phyloP scores from a whole-genome alignment of 2,113 vertebrate genomes.

The Daubentonia madagascariensis region DNA sequence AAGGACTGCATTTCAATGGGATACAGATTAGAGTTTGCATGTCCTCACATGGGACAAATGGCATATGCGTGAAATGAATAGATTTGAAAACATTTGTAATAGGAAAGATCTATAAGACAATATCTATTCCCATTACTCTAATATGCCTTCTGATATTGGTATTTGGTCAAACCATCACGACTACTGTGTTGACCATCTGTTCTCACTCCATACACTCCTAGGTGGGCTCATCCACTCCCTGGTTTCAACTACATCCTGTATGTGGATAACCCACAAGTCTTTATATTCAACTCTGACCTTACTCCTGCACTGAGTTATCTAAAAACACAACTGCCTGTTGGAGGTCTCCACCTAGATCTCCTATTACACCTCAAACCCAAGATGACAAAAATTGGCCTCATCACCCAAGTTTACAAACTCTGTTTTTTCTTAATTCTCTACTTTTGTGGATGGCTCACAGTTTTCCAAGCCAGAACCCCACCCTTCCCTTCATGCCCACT shows the following conservation, averaged over 20 bases:
- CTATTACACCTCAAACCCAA: not conserved
- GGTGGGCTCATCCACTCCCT: not conserved
- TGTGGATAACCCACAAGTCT: not conserved
- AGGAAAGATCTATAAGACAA: not conserved
- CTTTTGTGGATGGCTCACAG: not conserved
- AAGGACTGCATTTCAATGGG: not conserved
- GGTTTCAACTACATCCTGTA: fast-evolving
- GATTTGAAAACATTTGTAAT: not conserved
- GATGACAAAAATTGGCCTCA: not conserved
- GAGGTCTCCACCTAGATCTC: not conserved
- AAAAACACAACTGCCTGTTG: not conserved
- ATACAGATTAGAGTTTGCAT: not conserved
- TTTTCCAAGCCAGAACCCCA: not conserved
- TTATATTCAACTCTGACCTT: not conserved
- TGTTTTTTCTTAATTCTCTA: not conserved
- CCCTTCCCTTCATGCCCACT: not conserved
- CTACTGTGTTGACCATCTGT: too few species aligned
- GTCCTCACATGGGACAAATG: not conserved
- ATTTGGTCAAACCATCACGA: not conserved
- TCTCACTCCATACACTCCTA: not conserved
- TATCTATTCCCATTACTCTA: not conserved
- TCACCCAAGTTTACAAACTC: not conserved
- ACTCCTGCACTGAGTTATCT: not conserved
- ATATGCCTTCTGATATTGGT: not conserved
- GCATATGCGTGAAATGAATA: not conserved